phyloP scores from a whole-genome alignment of 2,888 invertebrate species.

The Tenthredo livida region DNA sequence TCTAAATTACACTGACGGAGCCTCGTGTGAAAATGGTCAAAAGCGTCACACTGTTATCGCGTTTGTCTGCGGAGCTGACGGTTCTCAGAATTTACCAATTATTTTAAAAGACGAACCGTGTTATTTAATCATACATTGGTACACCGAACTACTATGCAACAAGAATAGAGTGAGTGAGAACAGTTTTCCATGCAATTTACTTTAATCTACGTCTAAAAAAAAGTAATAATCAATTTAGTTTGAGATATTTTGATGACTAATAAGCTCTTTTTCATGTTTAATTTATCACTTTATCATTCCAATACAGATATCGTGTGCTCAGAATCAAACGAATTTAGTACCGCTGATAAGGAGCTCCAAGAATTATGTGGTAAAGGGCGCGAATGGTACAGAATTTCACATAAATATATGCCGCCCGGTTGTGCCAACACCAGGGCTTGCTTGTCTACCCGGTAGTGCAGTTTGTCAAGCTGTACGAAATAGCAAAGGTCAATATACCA shows the following conservation, averaged over 20 bases:
- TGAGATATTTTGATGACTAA: not conserved
- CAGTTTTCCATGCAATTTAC: not conserved
- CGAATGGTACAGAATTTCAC: constrained; percentile 65
- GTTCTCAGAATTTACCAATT: constrained; percentile 58
- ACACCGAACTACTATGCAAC: constrained; percentile 67
- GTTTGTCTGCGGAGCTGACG: constrained; percentile 68
- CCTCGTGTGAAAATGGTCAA: constrained; percentile 61
- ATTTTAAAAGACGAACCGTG: constrained; percentile 67
- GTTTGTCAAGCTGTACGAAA: constrained; percentile 65
- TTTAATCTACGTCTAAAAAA: not conserved
- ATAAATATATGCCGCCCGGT: constrained; percentile 73
- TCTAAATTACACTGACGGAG: constrained; percentile 73
- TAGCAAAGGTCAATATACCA: constrained; percentile 61
- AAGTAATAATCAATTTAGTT: not conserved
- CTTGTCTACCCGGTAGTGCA: constrained; percentile 68
- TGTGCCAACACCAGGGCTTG: constrained; percentile 63
- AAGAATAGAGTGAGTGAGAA: constrained; percentile 60
- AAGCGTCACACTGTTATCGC: constrained; percentile 67
- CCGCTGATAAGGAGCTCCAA: constrained; percentile 62
- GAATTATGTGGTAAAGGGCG: constrained; percentile 68
- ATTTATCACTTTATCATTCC: constrained; percentile 27
- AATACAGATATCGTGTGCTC: constrained; percentile 66
- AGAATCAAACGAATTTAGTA: constrained; percentile 64
- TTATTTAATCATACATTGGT: constrained; percentile 68
- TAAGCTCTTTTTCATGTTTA: constrained; percentile 5